Conservation (phyloP, 1,140 invertebrate genomes). For the Anoplolepis gracilipes region DNA sequence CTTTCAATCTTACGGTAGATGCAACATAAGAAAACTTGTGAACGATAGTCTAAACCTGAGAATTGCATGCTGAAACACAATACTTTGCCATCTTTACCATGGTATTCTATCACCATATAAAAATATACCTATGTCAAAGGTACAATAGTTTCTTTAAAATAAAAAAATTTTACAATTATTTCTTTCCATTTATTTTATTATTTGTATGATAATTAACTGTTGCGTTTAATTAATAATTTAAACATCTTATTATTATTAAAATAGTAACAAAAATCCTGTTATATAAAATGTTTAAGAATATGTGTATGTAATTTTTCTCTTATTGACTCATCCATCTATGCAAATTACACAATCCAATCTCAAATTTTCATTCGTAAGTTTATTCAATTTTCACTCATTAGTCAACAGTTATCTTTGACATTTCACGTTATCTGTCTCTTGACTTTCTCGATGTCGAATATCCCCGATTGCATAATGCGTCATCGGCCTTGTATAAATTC, state of each 20-base stretch:
- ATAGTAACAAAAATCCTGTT: background rate
- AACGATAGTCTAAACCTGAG: slow-evolving; percentile 34
- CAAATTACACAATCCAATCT: background rate
- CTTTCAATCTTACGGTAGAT: background rate
- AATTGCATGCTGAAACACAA: slow-evolving; percentile 46
- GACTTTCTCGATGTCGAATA: slow-evolving; percentile 67
- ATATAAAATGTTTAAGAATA: background rate
- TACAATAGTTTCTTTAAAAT: slow-evolving; percentile 9
- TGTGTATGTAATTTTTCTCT: background rate
- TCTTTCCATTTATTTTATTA: background rate
- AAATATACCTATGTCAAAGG: background rate
- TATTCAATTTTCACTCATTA: background rate
- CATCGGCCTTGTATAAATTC: slow-evolving; percentile 65
- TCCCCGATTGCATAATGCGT: slow-evolving; percentile 62
- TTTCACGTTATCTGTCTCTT: slow-evolving; percentile 61
- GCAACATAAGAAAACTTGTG: background rate
- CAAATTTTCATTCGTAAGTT: slow-evolving; percentile 41
- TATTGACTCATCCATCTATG: background rate
- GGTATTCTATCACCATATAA: background rate
- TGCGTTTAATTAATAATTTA: background rate
- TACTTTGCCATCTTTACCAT: slow-evolving; percentile 24
- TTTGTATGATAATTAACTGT: background rate
- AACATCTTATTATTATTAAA: too few relatives aligned
- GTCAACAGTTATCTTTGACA: slow-evolving; percentile 73
- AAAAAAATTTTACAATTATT: slow-evolving; percentile 1